These are phyloP conservation scores for Gorilla gorilla DNA, from an alignment of 2,113 vertebrate species.

Conservation along the genomic window DNA sequence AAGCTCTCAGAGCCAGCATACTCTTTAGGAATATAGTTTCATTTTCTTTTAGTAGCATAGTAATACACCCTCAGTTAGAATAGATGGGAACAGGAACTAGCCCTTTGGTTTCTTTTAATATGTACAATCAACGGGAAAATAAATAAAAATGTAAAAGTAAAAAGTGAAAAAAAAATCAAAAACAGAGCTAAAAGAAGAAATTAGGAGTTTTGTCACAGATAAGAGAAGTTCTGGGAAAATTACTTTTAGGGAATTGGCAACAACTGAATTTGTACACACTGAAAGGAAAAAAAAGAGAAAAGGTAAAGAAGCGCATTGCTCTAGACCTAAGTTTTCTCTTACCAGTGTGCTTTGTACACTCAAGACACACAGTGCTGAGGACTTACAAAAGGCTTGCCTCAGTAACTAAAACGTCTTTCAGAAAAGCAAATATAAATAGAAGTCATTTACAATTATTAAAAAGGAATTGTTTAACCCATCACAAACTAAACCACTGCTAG, in stretches of 20 bases:
- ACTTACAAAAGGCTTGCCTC: neutral
- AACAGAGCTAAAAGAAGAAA: neutral
- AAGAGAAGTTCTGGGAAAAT: neutral
- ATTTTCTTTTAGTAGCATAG: neutral
- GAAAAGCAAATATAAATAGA: neutral
- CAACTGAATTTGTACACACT: neutral
- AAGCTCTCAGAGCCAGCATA: neutral
- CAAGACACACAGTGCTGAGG: neutral
- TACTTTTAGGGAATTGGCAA: neutral
- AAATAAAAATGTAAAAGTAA: neutral
- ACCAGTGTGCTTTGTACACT: neutral
- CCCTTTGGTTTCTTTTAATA: neutral
- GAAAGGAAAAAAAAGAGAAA: neutral
- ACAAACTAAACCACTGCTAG: neutral
- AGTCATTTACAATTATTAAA: neutral
- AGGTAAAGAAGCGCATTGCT: neutral
- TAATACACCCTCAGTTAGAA: neutral
- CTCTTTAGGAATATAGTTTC: neutral
- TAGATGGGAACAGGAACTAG: neutral
- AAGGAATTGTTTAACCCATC: neutral
- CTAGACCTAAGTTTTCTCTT: rapidly evolving
- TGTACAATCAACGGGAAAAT: neutral
- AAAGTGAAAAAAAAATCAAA: neutral
- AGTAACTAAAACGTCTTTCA: neutral
- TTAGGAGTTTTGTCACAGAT: neutral